Evolutionary conservation across 1,140 invertebrate species (phyloP), one percentile per base, ranked within the genome.

Genomic region (Lordiphosa stackelbergi): DNA sequence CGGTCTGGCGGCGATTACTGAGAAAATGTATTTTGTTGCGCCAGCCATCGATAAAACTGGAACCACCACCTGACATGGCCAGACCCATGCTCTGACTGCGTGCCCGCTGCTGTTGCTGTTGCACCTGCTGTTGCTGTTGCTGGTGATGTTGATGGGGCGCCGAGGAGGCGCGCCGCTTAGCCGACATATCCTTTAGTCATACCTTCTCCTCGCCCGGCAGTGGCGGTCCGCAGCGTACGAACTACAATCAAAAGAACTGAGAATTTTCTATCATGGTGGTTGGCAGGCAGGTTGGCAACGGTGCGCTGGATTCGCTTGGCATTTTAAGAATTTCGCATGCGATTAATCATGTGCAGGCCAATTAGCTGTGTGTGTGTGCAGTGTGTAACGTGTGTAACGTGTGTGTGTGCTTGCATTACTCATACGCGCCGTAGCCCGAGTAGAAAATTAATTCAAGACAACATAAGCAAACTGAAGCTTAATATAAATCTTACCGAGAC

Each of bases 401-500:
- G 37, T 24, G 34, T 41, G 63, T 57, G 46, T 42, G 40, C 37
- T 77, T 83, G 77, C 71, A 77, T 75, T 78, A 65, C 63, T 69
- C 64, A 84, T 73, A 84, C 78, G 78, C 73, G 65, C 78, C 78
- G 73, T 84, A 79, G 70, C 69, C 77, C 77, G 42, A 56, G 59
- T 45, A 51, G 16, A 56, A 52, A 58, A 38, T 61, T 37, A 70
- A 51, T 37, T 57, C 8, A 40, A 71, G 35, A 38, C n/a, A n/a
- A n/a, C 19, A 22, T 34, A 40, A 53, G 24, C 45, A 45, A 54
- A 41, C 31, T 35, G 56, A 83, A 83, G 73, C 77, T 56, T 57
- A 59, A 53, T 65, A 70, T 41, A 83, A 87, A 85, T 87, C 92
- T 92, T 91, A 95, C 94, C 91, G 94, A 95, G 81, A 95, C 93